A percentile compares a stretch with the other conserved stretches of the same genome.
phyloP scores from a whole-genome alignment of 2,113 vertebrate genomes.

The Anguilla rostrata region DNA sequence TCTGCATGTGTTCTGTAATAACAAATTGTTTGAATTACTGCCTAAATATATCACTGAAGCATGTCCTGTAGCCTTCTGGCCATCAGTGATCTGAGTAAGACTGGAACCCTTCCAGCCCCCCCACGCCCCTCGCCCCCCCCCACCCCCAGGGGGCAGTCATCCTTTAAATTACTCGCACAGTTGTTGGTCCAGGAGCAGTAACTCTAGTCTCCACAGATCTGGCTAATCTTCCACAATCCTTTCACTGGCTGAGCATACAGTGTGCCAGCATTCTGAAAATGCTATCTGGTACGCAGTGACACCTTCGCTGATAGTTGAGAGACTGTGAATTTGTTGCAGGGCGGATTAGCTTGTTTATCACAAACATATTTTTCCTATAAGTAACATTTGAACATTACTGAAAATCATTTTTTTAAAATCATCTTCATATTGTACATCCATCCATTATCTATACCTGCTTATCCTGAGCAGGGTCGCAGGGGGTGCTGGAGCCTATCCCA shows the following conservation, averaged over 20 bases:
- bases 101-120: conserved; percentile 31
- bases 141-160: conserved; percentile 11
- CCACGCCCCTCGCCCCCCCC: too few species aligned
- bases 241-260: conserved; percentile 24
- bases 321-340: background rate
- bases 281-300: conserved; percentile 6
- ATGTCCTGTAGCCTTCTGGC: conserved; percentile 25
- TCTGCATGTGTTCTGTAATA: background rate
- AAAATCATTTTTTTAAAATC: too few species aligned
- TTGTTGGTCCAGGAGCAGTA: conserved; percentile 15
- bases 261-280: conserved; percentile 40
- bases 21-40: conserved; percentile 17
- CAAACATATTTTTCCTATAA: background rate
- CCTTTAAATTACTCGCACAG: conserved; percentile 15
- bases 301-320: conserved; percentile 4
- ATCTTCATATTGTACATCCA: too few species aligned
- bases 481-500: too few species aligned
- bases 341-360: background rate
- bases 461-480: too few species aligned
- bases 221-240: conserved; percentile 37
- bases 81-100: conserved; percentile 12
- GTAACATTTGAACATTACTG: background rate
- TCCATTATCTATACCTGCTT: too few species aligned
- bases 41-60: conserved; percentile 29
- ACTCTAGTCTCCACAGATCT: conserved; percentile 19